Evolutionary conservation across 2,797 vertebrate species (phyloP).

Genomic region (Pangasius mekongensis): DNA sequence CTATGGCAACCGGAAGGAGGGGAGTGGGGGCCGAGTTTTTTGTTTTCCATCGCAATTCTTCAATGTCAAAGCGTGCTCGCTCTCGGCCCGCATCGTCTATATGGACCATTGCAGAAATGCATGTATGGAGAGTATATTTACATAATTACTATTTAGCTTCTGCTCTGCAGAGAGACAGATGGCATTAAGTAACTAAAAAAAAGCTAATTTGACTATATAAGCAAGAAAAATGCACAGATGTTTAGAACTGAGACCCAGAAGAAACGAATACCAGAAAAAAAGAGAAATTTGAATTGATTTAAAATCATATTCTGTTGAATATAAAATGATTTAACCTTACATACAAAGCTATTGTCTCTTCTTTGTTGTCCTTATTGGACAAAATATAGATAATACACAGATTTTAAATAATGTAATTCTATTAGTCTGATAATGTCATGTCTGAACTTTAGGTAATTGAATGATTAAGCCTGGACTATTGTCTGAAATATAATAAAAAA

Average conservation of each 20-base stretch:
- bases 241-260: background rate
- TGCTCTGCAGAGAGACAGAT: slow-evolving; percentile 5
- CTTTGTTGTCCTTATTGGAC: background rate
- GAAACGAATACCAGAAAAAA: background rate
- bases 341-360: background rate
- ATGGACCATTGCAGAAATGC: slow-evolving; percentile 25
- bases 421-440: background rate
- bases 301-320: background rate
- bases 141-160: slow-evolving; percentile 33
- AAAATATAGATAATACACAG: background rate
- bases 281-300: background rate
- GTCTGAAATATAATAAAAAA: background rate
- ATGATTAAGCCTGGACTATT: background rate
- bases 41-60: slow-evolving; percentile 55
- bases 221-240: background rate
- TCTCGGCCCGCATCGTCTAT: background rate
- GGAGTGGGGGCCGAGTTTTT: slow-evolving; percentile 38
- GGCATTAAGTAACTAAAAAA: slow-evolving; percentile 23
- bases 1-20: slow-evolving; percentile 56
- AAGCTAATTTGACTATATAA: slow-evolving; percentile 5
- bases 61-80: slow-evolving; percentile 28
- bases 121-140: slow-evolving; percentile 1
- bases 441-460: background rate
- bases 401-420: background rate
- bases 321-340: background rate